phyloP scores from a whole-genome alignment of 2,797 vertebrate genomes.

The Delichon dasypus region DNA sequence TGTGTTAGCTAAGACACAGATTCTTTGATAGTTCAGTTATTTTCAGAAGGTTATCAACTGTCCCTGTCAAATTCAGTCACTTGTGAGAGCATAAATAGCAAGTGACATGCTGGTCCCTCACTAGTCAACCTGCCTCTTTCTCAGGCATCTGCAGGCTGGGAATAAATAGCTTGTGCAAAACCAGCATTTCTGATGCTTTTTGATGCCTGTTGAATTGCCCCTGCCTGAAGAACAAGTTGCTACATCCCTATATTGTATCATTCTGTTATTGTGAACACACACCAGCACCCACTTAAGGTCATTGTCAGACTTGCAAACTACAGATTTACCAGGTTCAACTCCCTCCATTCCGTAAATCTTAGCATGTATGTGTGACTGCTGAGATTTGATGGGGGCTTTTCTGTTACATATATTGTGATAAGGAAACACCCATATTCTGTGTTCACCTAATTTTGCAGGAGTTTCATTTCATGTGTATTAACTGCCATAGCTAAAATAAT shows the following conservation, averaged over 20 bases:
- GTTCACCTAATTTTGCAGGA: neutral
- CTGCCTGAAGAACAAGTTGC: neutral
- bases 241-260: neutral
- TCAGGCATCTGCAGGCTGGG: neutral
- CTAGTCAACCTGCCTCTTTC: slow-evolving; percentile 19
- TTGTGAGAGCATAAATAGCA: slow-evolving; percentile 50
- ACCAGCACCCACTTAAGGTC: neutral
- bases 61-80: slow-evolving; percentile 28
- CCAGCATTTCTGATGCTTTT: neutral
- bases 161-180: slow-evolving; percentile 37
- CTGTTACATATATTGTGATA: neutral
- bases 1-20: neutral
- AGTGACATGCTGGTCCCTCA: neutral
- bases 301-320: neutral
- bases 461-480: neutral
- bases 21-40: slow-evolving; percentile 34
- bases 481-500: neutral
- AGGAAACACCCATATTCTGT: neutral
- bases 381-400: slow-evolving; percentile 11
- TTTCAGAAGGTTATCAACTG: slow-evolving; percentile 46
- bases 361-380: neutral
- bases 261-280: neutral
- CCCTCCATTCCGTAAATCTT: neutral
- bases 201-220: neutral
- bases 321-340: slow-evolving; percentile 61